phyloP scores from a whole-genome alignment of 2,797 vertebrate genomes.

The Tenualosa ilisha region DNA sequence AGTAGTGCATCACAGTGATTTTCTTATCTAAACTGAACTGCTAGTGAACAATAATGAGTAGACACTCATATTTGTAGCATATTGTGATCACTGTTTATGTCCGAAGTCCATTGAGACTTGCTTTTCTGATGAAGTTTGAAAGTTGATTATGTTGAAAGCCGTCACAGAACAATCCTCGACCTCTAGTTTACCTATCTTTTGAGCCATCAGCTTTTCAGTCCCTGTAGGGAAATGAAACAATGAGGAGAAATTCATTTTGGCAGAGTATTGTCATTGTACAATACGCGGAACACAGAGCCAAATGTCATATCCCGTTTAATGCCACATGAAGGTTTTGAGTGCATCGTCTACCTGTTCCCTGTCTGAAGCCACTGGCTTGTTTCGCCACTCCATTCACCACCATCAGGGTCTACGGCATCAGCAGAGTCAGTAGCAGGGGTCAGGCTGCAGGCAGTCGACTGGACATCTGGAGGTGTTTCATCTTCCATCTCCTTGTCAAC shows the following conservation, averaged over 20 bases:
- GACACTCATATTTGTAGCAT: neutral
- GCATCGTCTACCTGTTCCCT: neutral
- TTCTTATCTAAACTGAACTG: too few relatives aligned
- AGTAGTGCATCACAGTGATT: too few relatives aligned
- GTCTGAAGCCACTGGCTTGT: neutral
- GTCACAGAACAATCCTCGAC: neutral
- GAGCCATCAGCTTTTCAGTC: neutral
- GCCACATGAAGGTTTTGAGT: neutral
- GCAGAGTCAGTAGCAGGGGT: neutral
- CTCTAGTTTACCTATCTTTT: neutral
- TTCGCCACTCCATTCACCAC: neutral
- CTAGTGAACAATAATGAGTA: too few relatives aligned
- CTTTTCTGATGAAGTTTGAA: neutral
- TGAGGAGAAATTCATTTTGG: neutral
- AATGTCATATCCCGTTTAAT: neutral
- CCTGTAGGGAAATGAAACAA: neutral
- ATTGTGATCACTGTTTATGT: slow-evolving; percentile 1
- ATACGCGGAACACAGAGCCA: neutral
- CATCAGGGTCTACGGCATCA: neutral
- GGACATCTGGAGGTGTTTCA: neutral
- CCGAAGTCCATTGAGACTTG: neutral
- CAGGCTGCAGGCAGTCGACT: neutral
- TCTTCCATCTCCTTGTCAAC: neutral
- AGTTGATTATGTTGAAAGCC: neutral
- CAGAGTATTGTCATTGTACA: neutral